Conservation (phyloP, 2,797 vertebrate species). For the Chaenodraco wilsoni region DNA sequence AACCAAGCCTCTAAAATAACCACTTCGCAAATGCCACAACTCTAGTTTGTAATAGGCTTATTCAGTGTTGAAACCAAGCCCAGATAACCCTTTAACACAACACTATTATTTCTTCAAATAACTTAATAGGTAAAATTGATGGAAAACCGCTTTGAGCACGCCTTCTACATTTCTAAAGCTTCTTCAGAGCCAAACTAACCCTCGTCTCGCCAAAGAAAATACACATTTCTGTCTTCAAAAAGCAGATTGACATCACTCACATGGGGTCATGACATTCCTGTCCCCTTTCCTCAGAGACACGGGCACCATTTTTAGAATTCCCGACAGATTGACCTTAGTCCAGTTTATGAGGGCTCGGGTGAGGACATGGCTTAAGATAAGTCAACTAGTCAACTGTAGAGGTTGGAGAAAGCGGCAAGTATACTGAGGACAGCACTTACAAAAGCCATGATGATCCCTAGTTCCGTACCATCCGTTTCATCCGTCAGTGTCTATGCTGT, state of each 20-base stretch:
- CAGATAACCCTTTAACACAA: neutral
- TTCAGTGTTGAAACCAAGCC: neutral
- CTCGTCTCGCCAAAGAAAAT: slow-evolving; percentile 47
- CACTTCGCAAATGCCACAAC: neutral
- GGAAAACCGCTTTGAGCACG: neutral
- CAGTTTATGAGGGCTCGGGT: slow-evolving; percentile 55
- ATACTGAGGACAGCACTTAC: slow-evolving; percentile 53
- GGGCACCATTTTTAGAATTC: slow-evolving; percentile 77
- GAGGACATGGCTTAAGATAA: slow-evolving; percentile 67
- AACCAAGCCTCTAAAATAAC: slow-evolving; percentile 5
- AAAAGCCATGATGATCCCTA: slow-evolving; percentile 38
- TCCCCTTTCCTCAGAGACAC: slow-evolving; percentile 61
- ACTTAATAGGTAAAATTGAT: neutral
- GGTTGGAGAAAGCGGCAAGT: slow-evolving; percentile 49
- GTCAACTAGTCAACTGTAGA: slow-evolving; percentile 50
- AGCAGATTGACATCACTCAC: slow-evolving; percentile 75
- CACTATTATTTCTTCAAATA: neutral
- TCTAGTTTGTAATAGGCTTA: neutral
- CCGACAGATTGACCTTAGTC: slow-evolving; percentile 60
- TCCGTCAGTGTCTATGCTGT: slow-evolving; percentile 28
- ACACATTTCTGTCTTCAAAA: slow-evolving; percentile 57
- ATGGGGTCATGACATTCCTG: slow-evolving; percentile 78
- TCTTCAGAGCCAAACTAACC: slow-evolving; percentile 40
- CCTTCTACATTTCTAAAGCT: slow-evolving; percentile 31
- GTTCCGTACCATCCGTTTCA: slow-evolving; percentile 35